A percentile compares a stretch with the other conserved stretches of the same genome.
phyloP scores from a whole-genome alignment of 2,797 vertebrate species.

The Pangasius mekongensis region DNA sequence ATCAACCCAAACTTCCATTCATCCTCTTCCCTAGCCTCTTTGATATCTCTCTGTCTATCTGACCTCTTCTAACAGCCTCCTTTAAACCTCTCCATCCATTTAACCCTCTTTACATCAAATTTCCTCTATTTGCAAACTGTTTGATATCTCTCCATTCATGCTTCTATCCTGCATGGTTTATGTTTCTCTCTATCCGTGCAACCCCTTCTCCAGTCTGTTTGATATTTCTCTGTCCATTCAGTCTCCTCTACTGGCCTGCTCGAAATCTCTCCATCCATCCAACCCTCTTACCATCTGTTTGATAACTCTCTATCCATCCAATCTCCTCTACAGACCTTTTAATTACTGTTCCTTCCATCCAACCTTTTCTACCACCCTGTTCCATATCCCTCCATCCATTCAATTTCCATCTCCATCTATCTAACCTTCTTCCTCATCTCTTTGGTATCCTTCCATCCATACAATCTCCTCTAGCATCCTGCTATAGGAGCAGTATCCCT shows the following conservation, averaged over 20 bases:
- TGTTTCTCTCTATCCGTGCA: background rate
- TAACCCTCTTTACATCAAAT: background rate
- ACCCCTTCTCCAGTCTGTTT: background rate
- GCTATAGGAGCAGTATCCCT: background rate
- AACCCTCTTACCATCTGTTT: background rate
- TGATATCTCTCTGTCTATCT: no score
- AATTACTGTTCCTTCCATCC: background rate
- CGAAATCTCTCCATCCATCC: background rate
- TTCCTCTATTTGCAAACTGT: background rate
- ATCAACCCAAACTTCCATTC: background rate
- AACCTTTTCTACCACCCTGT: background rate
- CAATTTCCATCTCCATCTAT: background rate
- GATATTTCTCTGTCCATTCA: background rate
- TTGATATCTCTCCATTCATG: background rate
- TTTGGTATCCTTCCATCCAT: background rate
- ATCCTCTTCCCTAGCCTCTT: no score
- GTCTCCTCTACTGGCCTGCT: background rate
- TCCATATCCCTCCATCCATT: background rate
- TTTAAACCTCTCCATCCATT: background rate
- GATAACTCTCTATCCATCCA: background rate
- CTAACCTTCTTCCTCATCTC: background rate
- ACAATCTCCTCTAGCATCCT: background rate
- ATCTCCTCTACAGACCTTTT: background rate
- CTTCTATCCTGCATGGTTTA: background rate
- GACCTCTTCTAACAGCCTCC: background rate